Evolutionary conservation across 2,888 invertebrate genomes (phyloP), one percentile per base, ranked within the genome.

Genomic region (Allygus modestus): DNA sequence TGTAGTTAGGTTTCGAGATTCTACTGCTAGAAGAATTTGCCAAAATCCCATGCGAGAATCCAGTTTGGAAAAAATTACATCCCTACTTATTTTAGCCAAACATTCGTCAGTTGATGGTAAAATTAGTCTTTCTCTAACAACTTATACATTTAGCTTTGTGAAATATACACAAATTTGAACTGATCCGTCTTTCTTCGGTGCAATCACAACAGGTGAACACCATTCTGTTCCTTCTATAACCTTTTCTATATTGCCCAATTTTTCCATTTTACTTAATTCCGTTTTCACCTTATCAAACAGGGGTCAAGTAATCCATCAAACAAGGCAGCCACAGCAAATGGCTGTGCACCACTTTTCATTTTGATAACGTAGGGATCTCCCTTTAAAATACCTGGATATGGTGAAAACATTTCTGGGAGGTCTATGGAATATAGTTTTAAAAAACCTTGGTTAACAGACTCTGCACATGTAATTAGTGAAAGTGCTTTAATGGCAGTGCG

Each of bases 181-280:
- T 23, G 69, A 84, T 20, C 84, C 87, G 43, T 85, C 83, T 0
- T 82, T 73, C 85, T 89, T 9, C 5, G 87, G 87, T 0, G 88
- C 89, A 2, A 89, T 87, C 0, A 90, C 90, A 84, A 90, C 89
- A 0, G 88, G 88, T 15, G 89, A 87, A 84, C 89, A 90, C 89
- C 89, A 90, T 0, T 88, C 88, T 1, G 89, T 89, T 5, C 88
- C 88, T 82, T 87, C 84, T 17, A 88, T 86, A 0, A 90, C 88
- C 4, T 86, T 82, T 46, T 86, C 86, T 71, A 90, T 89, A 0
- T 90, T 88, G 2, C 23, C n/a, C 86, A n/a, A n/a, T n/a, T n/a
- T n/a, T n/a, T n/a, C n/a, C n/a, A n/a, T n/a, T n/a, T n/a, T n/a
- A n/a, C n/a, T n/a, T n/a, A n/a, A n/a, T n/a, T n/a, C n/a, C n/a